Base-by-base conservation (phyloP, 2,888 invertebrate genomes). In the Tetanocera ferruginea region DNA sequence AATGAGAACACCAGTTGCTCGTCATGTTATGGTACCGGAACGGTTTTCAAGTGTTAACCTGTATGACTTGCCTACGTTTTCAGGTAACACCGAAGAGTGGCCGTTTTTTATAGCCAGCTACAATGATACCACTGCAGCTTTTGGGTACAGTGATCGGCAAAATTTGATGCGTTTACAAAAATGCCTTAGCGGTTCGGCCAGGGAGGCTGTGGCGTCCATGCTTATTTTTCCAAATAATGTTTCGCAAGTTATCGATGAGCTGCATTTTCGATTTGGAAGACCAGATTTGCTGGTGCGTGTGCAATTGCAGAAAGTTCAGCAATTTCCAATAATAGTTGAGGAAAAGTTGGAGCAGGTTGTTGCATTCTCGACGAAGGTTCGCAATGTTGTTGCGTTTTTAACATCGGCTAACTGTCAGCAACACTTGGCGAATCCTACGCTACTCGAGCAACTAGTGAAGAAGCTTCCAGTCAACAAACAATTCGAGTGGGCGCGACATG, bases 21-120 rank as follows among this genome's bases (percentile, higher is more conserved):
- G n/a, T 17, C 17, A 55, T 8, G 14, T 23, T 2, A 75, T 31
- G 14, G 55, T 17, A 11, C 14, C 17, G 2, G 55, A 17, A 67
- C 49, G 23, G 34, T n/a, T n/a, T n/a, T n/a, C n/a, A n/a, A n/a
- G n/a, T n/a, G n/a, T n/a, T n/a, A n/a, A n/a, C n/a, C n/a, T n/a
- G n/a, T n/a, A n/a, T n/a, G n/a, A n/a, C n/a, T n/a, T n/a, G n/a
- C n/a, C n/a, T n/a, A n/a, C n/a, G n/a, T n/a, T n/a, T n/a, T n/a
- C n/a, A n/a, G 51, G 79, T 0, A 78, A 78, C 9, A 31, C 55
- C 3, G 75, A 80, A 14, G 77, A 78, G 31, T 80, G 79, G 78
- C 77, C 79, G 11, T 31, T 80, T 37, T 78, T 80, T 49, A 31
- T 69, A 14, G 78, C 77, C 51, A 80, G 76, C n/a, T 75, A 51